Evolutionary conservation across 1,140 invertebrate species (phyloP).

Genomic region (Drosophila nigrodunni): DNA sequence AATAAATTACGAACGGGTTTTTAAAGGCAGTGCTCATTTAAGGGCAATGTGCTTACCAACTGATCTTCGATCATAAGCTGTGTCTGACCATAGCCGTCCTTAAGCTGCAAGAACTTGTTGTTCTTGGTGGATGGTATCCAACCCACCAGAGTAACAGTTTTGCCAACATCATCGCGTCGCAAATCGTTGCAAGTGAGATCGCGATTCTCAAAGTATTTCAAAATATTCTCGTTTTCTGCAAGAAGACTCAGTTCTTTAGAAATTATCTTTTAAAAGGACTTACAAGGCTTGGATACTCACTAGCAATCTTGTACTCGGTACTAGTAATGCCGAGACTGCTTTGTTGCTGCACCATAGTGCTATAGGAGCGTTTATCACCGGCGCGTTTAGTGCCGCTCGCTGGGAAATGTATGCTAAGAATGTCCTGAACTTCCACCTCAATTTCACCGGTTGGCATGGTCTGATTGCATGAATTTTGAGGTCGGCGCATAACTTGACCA

Average conservation of each 20-base stretch:
- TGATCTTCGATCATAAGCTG: conserved; percentile 88
- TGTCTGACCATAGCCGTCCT: conserved; percentile 91
- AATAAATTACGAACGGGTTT: not conserved
- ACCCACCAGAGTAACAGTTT: conserved; percentile 89
- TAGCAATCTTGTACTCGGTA: conserved; percentile 82
- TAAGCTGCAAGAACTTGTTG: conserved; percentile 89
- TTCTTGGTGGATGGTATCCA: conserved; percentile 89
- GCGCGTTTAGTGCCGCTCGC: conserved; percentile 61
- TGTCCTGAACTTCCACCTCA: conserved; percentile 84
- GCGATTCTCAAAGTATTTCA: conserved; percentile 86
- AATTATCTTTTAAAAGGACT: not conserved
- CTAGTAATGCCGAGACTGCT: conserved; percentile 78
- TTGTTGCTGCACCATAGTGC: conserved; percentile 73
- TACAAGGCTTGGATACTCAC: conserved; percentile 45
- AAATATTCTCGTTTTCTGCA: conserved; percentile 80
- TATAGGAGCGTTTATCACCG: conserved; percentile 75
- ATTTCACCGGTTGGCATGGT: conserved; percentile 84
- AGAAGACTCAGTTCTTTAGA: not conserved
- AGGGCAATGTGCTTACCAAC: conserved; percentile 44
- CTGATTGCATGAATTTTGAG: conserved; percentile 79
- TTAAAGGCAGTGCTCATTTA: not conserved
- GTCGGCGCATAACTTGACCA: conserved; percentile 79
- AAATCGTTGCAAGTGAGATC: conserved; percentile 91
- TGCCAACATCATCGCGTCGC: conserved; percentile 86
- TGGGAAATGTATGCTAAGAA: conserved; percentile 79